Conservation (phyloP, 2,797 vertebrate genomes). For the Ispidina picta region DNA sequence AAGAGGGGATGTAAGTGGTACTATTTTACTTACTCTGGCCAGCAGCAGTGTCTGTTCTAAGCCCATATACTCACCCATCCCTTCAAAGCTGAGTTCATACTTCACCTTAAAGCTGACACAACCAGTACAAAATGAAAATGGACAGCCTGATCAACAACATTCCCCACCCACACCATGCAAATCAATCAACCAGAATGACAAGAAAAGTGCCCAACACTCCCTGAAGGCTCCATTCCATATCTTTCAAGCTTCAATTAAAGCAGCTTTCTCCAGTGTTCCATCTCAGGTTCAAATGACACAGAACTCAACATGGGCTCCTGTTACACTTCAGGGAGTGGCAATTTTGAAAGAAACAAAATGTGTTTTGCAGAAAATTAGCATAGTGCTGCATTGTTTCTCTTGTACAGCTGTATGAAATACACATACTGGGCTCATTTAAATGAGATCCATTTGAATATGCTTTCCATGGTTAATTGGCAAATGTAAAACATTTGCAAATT, state of each 20-base stretch:
- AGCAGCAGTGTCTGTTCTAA: neutral
- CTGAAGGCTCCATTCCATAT: slow-evolving; percentile 44
- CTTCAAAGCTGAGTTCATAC: neutral
- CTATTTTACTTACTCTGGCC: neutral
- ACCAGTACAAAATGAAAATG: slow-evolving; percentile 47
- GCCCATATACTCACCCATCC: neutral
- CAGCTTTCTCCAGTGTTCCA: slow-evolving; percentile 30
- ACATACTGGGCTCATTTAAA: neutral
- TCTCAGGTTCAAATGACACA: slow-evolving; percentile 44
- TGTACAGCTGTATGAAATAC: neutral
- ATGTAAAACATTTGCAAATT: slow-evolving; percentile 48
- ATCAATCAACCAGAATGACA: slow-evolving; percentile 62
- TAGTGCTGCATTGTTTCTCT: neutral
- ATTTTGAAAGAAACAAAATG: slow-evolving; percentile 24
- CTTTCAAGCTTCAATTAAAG: slow-evolving; percentile 52
- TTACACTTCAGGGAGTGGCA: slow-evolving; percentile 36
- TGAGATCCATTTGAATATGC: slow-evolving; percentile 16
- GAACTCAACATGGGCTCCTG: slow-evolving; percentile 33
- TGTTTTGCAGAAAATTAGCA: neutral
- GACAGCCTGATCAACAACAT: slow-evolving; percentile 57
- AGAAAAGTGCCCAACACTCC: slow-evolving; percentile 56
- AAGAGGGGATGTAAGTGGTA: neutral
- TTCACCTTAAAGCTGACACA: slow-evolving; percentile 19
- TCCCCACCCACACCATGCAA: slow-evolving; percentile 63
- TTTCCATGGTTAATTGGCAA: slow-evolving; percentile 44